phyloP scores from a whole-genome alignment of 2,888 invertebrate genomes.

The Polyploca ridens region DNA sequence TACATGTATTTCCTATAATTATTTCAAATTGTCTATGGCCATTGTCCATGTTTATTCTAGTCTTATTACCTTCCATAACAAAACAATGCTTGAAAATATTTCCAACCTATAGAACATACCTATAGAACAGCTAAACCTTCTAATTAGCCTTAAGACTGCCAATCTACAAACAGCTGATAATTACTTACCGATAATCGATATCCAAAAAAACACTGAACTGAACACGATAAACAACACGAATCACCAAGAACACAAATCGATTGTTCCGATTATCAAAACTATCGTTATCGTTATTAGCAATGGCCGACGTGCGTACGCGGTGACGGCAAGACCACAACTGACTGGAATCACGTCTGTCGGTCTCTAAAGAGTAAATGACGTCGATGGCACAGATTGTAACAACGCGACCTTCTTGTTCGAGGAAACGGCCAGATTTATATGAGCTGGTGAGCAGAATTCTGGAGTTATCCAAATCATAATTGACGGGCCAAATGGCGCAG shows the following conservation, averaged over 20 bases:
- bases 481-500: too few relatives aligned
- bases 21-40: neutral
- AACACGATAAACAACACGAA: neutral
- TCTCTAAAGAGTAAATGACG: neutral
- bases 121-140: neutral
- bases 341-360: neutral
- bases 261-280: neutral
- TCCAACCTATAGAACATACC: neutral
- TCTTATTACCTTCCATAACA: neutral
- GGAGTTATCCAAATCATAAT: neutral
- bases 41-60: neutral
- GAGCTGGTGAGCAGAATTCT: neutral
- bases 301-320: neutral
- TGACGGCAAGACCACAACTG: neutral
- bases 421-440: neutral
- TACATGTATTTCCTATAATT: neutral
- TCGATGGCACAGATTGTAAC: conserved; percentile 1
- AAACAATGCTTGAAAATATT: conserved; percentile 2
- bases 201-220: neutral
- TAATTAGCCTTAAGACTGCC: neutral
- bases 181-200: neutral
- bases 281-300: neutral
- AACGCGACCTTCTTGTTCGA: neutral
- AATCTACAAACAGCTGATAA: neutral
- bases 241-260: conserved; percentile 1